Evolutionary conservation across 2,888 invertebrate species (phyloP), one percentile per base, ranked within the genome.

Genomic region (Cephus pygmeus): DNA sequence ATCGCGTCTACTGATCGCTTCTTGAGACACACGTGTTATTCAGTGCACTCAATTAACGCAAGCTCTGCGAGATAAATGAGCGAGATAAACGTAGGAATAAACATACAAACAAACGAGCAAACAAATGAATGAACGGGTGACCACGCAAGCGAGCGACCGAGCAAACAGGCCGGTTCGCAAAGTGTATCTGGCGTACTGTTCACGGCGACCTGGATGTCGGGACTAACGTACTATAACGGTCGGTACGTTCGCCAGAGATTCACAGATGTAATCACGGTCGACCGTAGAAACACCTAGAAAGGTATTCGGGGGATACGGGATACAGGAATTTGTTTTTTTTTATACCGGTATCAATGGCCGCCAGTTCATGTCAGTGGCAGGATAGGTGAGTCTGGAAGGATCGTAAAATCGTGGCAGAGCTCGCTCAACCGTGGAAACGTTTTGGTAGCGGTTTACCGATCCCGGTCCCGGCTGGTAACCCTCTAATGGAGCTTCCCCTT

Each of bases 11-110:
- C 23, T 9, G 56, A 23, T 56, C 15, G 2, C 23, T 23, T 15
- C 56, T 2, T 4, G 56, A 56, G 56, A 23, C 0, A 56, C 56
- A 2, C 23, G 23, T 23, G 56, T 83, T 80, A 77, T 73, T n/a
- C 77, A 78, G 80, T 81, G 83, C 85, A 86, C 86, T 86, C 85
- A 87, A 87, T 87, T 87, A 87, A 85, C 85, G 81, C 85, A 83
- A 79, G 69, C 79, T 80, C 79, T 76, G 81, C 79, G 79, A 82
- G 79, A 78, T 23, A 23, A 56, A 23, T 23, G 56, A 56, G 23
- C 23, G 56, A 23, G 56, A 56, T 56, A 56, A 56, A 56, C 56
- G 56, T 23, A 56, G 23, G 23, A 56, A 23, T 56, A 23, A 56
- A 56, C 56, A 23, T 23, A 56, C 23, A 56, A 56, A 56, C 56